Conservation (phyloP, 2,797 vertebrate genomes). For the Crocodylus rhombifer region DNA sequence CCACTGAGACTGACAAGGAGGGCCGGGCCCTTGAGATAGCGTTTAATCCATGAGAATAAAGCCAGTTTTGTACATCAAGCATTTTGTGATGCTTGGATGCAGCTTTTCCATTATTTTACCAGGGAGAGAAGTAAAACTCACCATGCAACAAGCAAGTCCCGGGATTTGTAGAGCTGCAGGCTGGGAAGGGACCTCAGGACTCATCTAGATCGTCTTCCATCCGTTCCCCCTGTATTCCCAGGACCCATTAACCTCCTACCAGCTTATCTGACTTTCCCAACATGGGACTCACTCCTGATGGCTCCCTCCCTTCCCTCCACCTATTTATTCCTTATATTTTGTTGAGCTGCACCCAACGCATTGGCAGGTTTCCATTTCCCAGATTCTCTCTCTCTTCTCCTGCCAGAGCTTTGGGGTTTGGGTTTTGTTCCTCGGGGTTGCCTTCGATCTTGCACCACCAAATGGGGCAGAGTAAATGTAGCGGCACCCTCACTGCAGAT, state of each 20-base stretch:
- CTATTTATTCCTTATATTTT: neutral
- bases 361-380: neutral
- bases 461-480: no score
- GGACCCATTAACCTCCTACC: fast-evolving
- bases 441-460: no score
- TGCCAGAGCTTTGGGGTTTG: no score
- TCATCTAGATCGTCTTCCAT: no score
- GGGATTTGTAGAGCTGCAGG: neutral
- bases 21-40: neutral
- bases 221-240: neutral
- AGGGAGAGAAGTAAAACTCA: neutral
- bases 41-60: conserved; percentile 7
- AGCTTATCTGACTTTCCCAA: neutral
- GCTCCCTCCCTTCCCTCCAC: neutral
- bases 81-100: neutral
- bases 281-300: no score
- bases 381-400: no score
- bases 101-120: neutral
- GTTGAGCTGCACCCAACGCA: neutral
- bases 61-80: neutral
- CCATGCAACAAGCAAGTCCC: neutral
- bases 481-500: no score
- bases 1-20: conserved; percentile 16
- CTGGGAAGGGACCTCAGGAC: no score
- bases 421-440: no score